Evolutionary conservation across 2,113 vertebrate genomes (phyloP), one percentile per base, ranked within the genome.

Genomic region (Pomatorhinus ruficollis): DNA sequence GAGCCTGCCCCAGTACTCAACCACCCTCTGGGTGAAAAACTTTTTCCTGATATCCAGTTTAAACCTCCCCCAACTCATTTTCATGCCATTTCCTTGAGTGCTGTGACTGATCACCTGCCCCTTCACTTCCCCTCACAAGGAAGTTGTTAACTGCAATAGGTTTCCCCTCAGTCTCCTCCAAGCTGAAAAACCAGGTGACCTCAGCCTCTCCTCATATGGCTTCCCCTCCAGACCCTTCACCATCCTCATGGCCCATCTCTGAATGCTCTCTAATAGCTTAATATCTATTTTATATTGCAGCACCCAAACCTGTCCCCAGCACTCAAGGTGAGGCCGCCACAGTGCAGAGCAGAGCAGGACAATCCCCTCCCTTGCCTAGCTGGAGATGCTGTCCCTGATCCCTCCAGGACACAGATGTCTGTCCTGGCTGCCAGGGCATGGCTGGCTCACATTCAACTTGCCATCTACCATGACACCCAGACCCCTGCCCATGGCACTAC

Each of bases 321-420:
- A 40, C 35, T 75, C 0, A 0, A 35, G 24, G 24, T 35, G 52
- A 75, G 50, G 35, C 30, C 0, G 2, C 9, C 9, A 18, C 59
- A 75, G 40, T 1, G 11, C 69, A 72, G 49, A 72, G 27, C 39
- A 83, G 24, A 37, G 49, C 1, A 0, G n/a, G 42, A 75, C 35
- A 75, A 24, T 56, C 28, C 15, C 50, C 42, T 49, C 70, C 15
- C 60, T 49, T 15, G 7, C 30, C 70, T 0, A 0, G 12, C 20
- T 35, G 24, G 54, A 6, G 12, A 30, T 57, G 30, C 35, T 75
- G 21, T n/a, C 4, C 60, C 59, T 65, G 50, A 39, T 39, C 7
- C 1, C 6, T 19, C 9, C 24, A 54, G n/a, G 40, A 64, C 40
- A 54, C 0, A 0, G 9, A 0, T 47, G 42, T 1, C 28, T 2